Evolutionary conservation across 2,888 invertebrate genomes (phyloP).

Genomic region (Ditylenchus weischeri): DNA sequence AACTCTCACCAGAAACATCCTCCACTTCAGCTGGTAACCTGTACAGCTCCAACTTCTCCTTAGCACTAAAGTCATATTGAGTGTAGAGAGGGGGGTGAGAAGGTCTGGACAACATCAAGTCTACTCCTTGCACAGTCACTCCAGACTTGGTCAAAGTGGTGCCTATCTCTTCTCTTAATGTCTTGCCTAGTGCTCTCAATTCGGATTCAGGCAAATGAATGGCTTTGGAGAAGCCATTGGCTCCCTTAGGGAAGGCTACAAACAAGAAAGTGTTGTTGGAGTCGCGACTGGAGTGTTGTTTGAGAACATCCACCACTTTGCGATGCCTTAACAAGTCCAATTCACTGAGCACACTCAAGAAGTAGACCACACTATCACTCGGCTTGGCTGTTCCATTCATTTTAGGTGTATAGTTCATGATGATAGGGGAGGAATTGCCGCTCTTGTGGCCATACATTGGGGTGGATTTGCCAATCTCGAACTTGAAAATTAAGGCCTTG

Average conservation of each 20-base stretch:
- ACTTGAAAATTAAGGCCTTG: conserved; percentile 32
- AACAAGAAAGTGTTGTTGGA: conserved; percentile 34
- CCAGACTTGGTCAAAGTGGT: conserved; percentile 8
- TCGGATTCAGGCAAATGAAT: conserved; percentile 11
- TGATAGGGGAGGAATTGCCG: conserved; percentile 17
- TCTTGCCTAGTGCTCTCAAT: conserved; percentile 23
- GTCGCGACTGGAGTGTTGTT: conserved; percentile 15
- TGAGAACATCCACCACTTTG: conserved; percentile 24
- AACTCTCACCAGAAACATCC: conserved; percentile 24
- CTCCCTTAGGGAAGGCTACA: conserved; percentile 30
- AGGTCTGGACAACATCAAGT: conserved; percentile 34
- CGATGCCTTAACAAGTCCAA: conserved; percentile 24
- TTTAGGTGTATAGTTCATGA: background rate
- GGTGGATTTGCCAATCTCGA: conserved; percentile 25
- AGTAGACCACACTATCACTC: conserved; percentile 23
- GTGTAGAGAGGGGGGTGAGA: conserved; percentile 34
- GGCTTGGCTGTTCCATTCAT: background rate
- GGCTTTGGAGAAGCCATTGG: conserved; percentile 21
- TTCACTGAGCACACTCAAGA: conserved; percentile 30
- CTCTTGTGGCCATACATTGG: conserved; percentile 26
- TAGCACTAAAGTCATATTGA: conserved; percentile 36
- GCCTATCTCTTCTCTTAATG: conserved; percentile 24
- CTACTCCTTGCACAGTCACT: conserved; percentile 18
- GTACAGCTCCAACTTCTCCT: conserved; percentile 50
- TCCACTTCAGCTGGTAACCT: conserved; percentile 36